These are phyloP conservation scores for Saturnia japonica DNA, from an alignment of 2,888 invertebrate species.

Conservation along the genomic window DNA sequence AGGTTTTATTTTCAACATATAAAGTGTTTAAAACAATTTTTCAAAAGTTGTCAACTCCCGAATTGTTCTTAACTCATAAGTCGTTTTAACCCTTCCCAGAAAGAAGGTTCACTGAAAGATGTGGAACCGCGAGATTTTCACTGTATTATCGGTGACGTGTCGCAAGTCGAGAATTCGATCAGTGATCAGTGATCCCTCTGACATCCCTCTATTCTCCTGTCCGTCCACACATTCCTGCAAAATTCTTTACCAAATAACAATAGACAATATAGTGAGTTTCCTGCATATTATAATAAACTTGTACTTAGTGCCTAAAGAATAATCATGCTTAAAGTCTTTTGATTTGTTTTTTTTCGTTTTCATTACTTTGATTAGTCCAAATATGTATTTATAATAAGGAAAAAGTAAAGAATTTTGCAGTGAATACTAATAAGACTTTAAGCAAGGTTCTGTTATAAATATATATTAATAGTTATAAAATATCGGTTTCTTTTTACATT, in stretches of 20 bases:
- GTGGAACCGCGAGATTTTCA: slow-evolving; percentile 76
- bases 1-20: no score
- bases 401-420: slow-evolving; percentile 79
- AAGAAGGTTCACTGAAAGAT: slow-evolving; percentile 71
- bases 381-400: background rate
- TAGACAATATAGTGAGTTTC: slow-evolving; percentile 69
- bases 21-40: no score
- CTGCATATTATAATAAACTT: slow-evolving; percentile 33
- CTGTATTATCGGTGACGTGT: slow-evolving; percentile 76
- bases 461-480: background rate
- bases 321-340: slow-evolving; percentile 77
- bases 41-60: no score
- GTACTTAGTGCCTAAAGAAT: slow-evolving; percentile 38
- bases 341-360: slow-evolving; percentile 27
- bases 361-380: background rate
- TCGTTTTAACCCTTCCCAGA: slow-evolving; percentile 49
- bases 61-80: background rate
- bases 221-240: slow-evolving; percentile 66
- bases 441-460: slow-evolving; percentile 54
- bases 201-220: slow-evolving; percentile 38
- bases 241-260: slow-evolving; percentile 72
- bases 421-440: slow-evolving; percentile 61
- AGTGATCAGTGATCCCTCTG: slow-evolving; percentile 46
- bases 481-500: background rate
- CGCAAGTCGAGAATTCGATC: slow-evolving; percentile 66